Evolutionary conservation across 2,113 vertebrate genomes (phyloP).

Genomic region (Electrona antarctica): DNA sequence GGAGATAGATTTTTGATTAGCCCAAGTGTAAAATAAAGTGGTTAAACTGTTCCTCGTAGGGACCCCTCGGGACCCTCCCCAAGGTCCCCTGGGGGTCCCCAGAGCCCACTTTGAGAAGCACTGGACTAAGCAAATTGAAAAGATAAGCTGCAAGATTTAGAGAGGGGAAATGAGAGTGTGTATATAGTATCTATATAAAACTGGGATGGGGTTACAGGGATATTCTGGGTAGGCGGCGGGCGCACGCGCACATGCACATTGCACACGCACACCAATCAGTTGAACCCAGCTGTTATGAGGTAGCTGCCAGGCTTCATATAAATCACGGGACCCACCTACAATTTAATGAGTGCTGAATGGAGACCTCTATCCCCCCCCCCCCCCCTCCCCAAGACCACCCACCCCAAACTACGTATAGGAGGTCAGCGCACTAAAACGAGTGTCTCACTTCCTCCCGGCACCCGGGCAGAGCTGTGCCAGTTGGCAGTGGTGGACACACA

Average conservation of each 20-base stretch:
- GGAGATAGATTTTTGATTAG: too few relatives aligned
- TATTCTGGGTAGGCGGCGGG: constrained; percentile 51
- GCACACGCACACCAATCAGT: constrained; percentile 42
- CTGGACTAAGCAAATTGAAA: constrained; percentile 43
- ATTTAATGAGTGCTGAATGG: constrained; percentile 57
- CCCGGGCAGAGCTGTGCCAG: constrained; percentile 61
- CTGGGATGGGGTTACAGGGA: constrained; percentile 61
- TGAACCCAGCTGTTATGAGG: constrained; percentile 68
- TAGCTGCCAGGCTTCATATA: constrained; percentile 72
- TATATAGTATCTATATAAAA: constrained; percentile 32
- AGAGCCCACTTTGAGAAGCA: too few relatives aligned
- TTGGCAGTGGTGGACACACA: constrained; percentile 27
- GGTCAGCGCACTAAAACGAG: constrained; percentile 67
- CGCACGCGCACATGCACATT: too few relatives aligned
- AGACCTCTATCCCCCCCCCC: constrained; percentile 42
- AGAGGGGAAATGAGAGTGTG: constrained; percentile 59
- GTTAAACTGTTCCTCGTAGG: too few relatives aligned
- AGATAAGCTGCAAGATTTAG: constrained; percentile 64
- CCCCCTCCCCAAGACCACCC: constrained; percentile 47
- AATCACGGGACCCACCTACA: constrained; percentile 58
- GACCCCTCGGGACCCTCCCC: too few relatives aligned
- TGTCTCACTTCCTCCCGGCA: constrained; percentile 67
- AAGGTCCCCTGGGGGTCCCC: too few relatives aligned
- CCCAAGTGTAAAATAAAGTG: too few relatives aligned
- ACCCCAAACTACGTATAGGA: constrained; percentile 41